Percentiles rank a stretch among this genome's conserved stretches.
phyloP scores from a whole-genome alignment of 2,888 invertebrate genomes.

The Aleiodes testaceus region DNA sequence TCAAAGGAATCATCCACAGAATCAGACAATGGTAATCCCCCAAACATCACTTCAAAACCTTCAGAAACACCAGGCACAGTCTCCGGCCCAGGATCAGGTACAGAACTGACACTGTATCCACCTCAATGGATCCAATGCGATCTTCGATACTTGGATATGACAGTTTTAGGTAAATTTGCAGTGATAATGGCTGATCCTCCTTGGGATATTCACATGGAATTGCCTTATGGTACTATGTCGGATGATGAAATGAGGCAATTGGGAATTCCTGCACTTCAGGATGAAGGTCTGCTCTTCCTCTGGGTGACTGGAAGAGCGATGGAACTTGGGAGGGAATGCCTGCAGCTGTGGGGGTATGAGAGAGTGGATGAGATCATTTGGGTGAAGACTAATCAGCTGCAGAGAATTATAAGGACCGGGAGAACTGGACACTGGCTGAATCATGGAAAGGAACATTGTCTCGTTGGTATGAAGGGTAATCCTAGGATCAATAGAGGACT shows the following conservation, averaged over 20 bases:
- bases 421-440: conserved; percentile 99
- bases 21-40: conserved; percentile 55
- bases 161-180: conserved; percentile 94
- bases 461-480: conserved; percentile 96
- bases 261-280: conserved; percentile 93
- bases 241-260: conserved; percentile 98
- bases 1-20: conserved; percentile 65
- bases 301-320: conserved; percentile 99
- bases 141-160: conserved; percentile 92
- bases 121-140: conserved; percentile 99
- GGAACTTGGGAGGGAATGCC: conserved; percentile 96
- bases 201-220: conserved; percentile 99
- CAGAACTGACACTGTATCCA: conserved; percentile 82
- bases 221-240: conserved; percentile 98
- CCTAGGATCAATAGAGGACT: conserved; percentile 93
- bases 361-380: conserved; percentile 98
- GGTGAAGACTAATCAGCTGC: conserved; percentile 99
- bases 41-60: conserved; percentile 53
- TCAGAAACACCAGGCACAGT: conserved; percentile 63
- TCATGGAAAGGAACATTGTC: conserved; percentile 98
- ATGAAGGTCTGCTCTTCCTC: conserved; percentile 95
- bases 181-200: conserved; percentile 99
- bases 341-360: conserved; percentile 97
- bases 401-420: conserved; percentile 96
- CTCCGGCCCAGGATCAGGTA: conserved; percentile 70